These are phyloP conservation scores for Sinopyrophorus schimmeli DNA, from an alignment of 2,888 invertebrate species.

Conservation along the genomic window DNA sequence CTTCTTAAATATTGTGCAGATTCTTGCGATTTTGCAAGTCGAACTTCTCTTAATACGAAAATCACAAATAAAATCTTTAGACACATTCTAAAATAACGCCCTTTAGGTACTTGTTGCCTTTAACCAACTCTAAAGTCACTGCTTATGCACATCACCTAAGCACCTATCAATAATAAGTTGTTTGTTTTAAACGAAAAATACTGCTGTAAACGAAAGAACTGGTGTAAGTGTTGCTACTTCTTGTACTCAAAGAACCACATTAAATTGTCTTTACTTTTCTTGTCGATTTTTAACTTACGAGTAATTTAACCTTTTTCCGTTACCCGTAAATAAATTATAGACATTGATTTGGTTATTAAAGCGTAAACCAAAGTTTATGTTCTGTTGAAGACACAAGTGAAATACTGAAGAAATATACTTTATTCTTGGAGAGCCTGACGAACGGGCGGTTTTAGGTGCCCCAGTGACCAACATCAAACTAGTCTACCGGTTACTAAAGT, in stretches of 20 bases:
- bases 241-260: conserved; percentile 4
- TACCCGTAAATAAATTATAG: conserved; percentile 51
- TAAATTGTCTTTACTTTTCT: conserved; percentile 13
- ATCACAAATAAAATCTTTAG: conserved; percentile 34
- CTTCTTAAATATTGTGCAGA: conserved; percentile 47
- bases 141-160: conserved; percentile 13
- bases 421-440: conserved; percentile 31
- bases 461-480: conserved; percentile 44
- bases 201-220: no score
- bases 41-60: conserved; percentile 33
- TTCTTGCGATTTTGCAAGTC: conserved; percentile 37
- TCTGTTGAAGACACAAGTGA: conserved; percentile 18
- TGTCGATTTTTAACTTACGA: conserved; percentile 14
- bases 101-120: no score
- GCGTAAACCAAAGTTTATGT: conserved; percentile 44
- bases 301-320: conserved; percentile 38
- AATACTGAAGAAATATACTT: conserved; percentile 22
- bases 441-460: conserved; percentile 38
- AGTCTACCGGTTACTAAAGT: conserved; percentile 32
- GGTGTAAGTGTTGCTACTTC: no score
- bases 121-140: conserved; percentile 12
- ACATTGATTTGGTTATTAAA: conserved; percentile 51
- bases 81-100: conserved; percentile 39
- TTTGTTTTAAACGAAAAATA: no score
- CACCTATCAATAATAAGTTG: not conserved